Base-by-base conservation (phyloP, 2,888 invertebrate genomes). In the Serripes groenlandicus region DNA sequence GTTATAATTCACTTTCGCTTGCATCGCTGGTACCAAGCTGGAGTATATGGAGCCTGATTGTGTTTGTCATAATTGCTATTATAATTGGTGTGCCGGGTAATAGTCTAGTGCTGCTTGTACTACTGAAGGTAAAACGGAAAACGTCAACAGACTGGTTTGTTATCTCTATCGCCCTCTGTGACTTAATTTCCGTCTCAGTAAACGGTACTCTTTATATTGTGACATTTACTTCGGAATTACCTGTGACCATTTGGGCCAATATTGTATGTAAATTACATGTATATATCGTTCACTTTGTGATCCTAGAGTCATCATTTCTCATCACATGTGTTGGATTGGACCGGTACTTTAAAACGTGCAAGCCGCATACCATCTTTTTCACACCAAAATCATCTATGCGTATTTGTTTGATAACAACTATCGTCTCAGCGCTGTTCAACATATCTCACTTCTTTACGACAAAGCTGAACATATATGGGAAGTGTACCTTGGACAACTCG, bases 111-210 rank as follows among this genome's bases (percentile, higher is more conserved):
- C 11, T 30, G 30, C 9, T n/a, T 28, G 34, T 62, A 9, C 21
- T 62, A 35, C 34, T 34, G 21, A 62, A 62, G 21, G 3, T 34
- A 0, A 32, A 32, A 21, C 32, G 30, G 34, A 32, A 32, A 34
- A 34, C 62, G 62, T 62, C 62, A 21, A 62, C 62, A 62, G 62
- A 62, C 32, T 62, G 62, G 62, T 62, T 62, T 34, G 62, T 62
- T 18, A 62, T 62, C n/a, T 62, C 34, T 23, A 62, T 62, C 34
- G 30, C 62, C 3, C 11, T 62, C 4, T 32, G 32, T 21, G 62
- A 62, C 62, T n/a, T 62, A 15, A 62, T 62, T 28, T 62, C 62
- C 28, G 34, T 62, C 5, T n/a, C 34, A n/a, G 4, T 62, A 9
- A 32, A 32, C 32, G 62, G 62, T n/a, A 28, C 62, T 21, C 15